Evolutionary conservation across 2,797 vertebrate genomes (phyloP).

Genomic region (Sebastolobus alascanus): DNA sequence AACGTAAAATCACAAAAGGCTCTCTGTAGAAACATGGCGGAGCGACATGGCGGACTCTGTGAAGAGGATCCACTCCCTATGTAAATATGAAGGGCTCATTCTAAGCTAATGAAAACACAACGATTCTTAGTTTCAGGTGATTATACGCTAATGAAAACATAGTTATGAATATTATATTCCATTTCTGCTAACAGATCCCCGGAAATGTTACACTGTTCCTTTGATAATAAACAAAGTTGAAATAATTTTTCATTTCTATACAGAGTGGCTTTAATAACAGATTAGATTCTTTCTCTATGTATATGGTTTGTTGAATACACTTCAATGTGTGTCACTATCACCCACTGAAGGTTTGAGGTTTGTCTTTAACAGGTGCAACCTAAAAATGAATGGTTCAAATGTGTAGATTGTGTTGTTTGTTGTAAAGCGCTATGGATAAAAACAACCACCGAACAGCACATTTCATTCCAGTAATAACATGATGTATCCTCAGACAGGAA

Average conservation of each 20-base stretch:
- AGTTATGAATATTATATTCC: neutral
- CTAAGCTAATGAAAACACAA: neutral
- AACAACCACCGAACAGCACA: neutral
- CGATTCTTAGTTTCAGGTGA: neutral
- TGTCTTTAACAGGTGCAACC: neutral
- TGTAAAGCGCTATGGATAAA: neutral
- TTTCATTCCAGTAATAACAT: constrained; percentile 24
- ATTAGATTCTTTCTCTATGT: neutral
- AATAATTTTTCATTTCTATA: neutral
- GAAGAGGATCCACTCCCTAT: too few species aligned
- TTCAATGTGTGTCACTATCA: neutral
- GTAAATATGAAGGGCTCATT: too few species aligned
- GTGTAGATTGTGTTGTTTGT: neutral
- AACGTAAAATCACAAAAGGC: too few species aligned
- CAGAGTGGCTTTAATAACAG: too few species aligned
- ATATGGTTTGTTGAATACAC: neutral
- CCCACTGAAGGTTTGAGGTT: constrained; percentile 4
- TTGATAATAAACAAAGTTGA: neutral
- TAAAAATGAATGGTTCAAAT: neutral
- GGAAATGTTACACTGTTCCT: neutral
- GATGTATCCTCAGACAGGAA: constrained; percentile 37
- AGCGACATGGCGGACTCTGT: too few species aligned
- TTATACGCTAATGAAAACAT: neutral
- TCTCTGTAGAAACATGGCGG: too few species aligned
- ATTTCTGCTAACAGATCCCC: neutral